phyloP scores from a whole-genome alignment of 2,797 vertebrate species.

The Pseudochirops corinnae region DNA sequence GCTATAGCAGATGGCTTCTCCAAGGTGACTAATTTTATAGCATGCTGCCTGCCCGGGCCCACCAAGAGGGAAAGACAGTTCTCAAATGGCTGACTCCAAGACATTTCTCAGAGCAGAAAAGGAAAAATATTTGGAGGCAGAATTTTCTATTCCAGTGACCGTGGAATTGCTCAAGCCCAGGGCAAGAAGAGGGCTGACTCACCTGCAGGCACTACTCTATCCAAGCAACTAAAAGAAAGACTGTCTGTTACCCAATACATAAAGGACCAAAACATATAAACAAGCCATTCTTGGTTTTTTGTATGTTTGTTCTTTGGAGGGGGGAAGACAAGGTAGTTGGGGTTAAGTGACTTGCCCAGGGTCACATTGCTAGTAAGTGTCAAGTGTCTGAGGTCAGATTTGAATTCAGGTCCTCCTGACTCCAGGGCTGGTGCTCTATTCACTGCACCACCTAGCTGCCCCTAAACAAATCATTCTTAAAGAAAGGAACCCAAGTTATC shows the following conservation, averaged over 20 bases:
- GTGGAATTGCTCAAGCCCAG: conserved; percentile 59
- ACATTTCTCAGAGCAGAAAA: conserved; percentile 53
- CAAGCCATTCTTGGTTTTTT: not conserved
- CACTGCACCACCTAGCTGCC: too few relatives aligned
- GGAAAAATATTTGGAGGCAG: conserved; percentile 74
- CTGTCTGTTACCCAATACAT: not conserved
- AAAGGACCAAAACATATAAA: not conserved
- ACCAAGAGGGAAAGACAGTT: conserved; percentile 66
- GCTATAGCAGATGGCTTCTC: conserved; percentile 83
- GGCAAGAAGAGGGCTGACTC: not conserved
- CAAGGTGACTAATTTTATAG: conserved; percentile 85
- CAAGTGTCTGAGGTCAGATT: too few relatives aligned
- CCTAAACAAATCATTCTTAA: not conserved
- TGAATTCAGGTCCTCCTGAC: too few relatives aligned
- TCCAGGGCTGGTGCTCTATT: too few relatives aligned
- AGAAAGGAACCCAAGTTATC: not conserved
- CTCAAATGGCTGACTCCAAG: conserved; percentile 57
- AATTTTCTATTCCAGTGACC: conserved; percentile 74
- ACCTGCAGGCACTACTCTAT: not conserved
- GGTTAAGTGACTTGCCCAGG: too few relatives aligned
- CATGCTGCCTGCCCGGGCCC: conserved; percentile 65
- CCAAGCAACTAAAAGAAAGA: not conserved
- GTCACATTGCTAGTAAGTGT: too few relatives aligned
- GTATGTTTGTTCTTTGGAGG: too few relatives aligned
- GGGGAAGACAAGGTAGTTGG: too few relatives aligned